Conservation (phyloP, 2,113 vertebrate species). For the Lycaon pictus region DNA sequence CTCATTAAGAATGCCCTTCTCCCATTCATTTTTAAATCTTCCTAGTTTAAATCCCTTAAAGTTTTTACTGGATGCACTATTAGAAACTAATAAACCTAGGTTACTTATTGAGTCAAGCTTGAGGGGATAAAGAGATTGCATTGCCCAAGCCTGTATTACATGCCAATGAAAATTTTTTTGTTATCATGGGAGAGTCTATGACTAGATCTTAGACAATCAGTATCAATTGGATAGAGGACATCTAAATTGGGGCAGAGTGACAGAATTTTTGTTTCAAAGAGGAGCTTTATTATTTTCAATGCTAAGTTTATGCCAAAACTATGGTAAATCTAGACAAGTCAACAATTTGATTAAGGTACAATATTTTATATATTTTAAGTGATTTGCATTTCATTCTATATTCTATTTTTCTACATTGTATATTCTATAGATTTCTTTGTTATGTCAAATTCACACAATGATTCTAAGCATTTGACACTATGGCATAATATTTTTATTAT, state of each 20-base stretch:
- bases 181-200: neutral
- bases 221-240: neutral
- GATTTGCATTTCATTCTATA: neutral
- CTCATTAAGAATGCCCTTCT: neutral
- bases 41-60: neutral
- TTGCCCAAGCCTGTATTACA: constrained; percentile 14
- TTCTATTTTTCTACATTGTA: neutral
- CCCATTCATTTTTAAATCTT: neutral
- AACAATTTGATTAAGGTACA: neutral
- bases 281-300: constrained; percentile 56
- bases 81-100: constrained; percentile 59
- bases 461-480: neutral
- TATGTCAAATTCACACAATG: neutral
- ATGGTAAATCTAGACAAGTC: neutral
- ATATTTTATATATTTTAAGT: neutral
- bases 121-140: neutral
- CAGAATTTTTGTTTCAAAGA: constrained; percentile 58
- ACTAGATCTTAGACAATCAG: neutral
- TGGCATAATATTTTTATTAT: neutral
- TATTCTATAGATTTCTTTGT: neutral
- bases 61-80: neutral
- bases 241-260: constrained; percentile 56
- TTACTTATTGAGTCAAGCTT: constrained; percentile 73
- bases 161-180: constrained; percentile 52
- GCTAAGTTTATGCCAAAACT: neutral